A percentile compares a stretch with the other conserved stretches of the same genome.
phyloP scores from a whole-genome alignment of 2,888 invertebrate genomes.

The Litoditis marina region DNA sequence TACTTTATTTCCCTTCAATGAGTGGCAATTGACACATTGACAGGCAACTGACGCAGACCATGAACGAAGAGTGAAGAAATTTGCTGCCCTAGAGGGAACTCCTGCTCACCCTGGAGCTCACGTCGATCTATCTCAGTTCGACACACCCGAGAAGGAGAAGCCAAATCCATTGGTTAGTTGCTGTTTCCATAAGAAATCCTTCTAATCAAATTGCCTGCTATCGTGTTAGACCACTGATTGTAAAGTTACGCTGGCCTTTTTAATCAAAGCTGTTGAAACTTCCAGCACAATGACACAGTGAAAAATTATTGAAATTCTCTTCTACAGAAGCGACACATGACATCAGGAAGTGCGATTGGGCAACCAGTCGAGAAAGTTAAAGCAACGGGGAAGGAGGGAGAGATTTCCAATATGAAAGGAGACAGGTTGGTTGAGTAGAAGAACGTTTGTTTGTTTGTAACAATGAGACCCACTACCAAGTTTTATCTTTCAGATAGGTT shows the following conservation, averaged over 20 bases:
- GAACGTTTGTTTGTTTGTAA: conserved; percentile 66
- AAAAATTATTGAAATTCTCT: background rate
- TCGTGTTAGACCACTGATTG: background rate
- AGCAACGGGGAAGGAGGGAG: conserved; percentile 40
- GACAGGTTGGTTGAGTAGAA: conserved; percentile 12
- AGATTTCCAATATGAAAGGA: conserved; percentile 44
- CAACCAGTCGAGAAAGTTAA: conserved; percentile 42
- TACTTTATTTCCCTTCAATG: no score
- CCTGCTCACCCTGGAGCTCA: conserved; percentile 40
- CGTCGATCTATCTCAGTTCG: conserved; percentile 14
- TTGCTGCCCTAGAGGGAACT: conserved; percentile 14
- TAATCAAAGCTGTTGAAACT: no score
- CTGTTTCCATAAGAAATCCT: background rate
- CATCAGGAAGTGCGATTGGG: conserved; percentile 23
- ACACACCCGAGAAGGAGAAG: conserved; percentile 2
- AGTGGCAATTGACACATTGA: no score
- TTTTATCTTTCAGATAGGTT: no score
- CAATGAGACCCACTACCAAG: no score
- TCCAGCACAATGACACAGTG: background rate
- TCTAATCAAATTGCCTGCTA: no score
- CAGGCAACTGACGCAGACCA: conserved; percentile 6
- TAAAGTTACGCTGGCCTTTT: no score
- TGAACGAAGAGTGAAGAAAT: conserved; percentile 13
- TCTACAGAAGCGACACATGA: conserved; percentile 24
- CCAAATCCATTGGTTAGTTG: conserved; percentile 6